Base-by-base conservation (phyloP, 2,797 vertebrate species). In the Epinephelus awoara region DNA sequence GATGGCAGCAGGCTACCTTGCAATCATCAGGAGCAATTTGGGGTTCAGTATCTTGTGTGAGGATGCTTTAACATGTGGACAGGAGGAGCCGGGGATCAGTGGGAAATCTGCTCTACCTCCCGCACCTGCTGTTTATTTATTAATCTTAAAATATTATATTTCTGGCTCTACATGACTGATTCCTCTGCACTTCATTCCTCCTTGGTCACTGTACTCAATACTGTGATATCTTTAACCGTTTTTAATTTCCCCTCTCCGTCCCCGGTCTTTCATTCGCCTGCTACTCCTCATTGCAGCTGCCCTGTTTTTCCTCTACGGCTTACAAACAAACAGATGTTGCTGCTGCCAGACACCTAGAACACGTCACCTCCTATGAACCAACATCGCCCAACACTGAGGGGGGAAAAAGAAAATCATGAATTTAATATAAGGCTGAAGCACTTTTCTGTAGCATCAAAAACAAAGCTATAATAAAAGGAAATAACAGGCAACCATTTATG, bases 341-440 rank as follows among this genome's bases (percentile, higher is more conserved):
- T 27, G 71, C 71, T 66, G 76, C 72, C 75, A 67, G 54, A 74
- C 63, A 75, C 61, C 55, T 21, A 8, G 17, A 77, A 77, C 55
- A 72, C 46, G 72, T 63, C 76, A 80, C 75, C 54, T 81, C 59
- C 29, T 56, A 57, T 69, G 75, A 72, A 74, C 38, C 21, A 57
- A 52, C 19, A 80, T 66, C 61, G 50, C 21, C 29, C 17, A 55
- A 38, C 74, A 64, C 8, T 2, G 5, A 57, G 29, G 15, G 25
- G 0, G 6, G 21, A 59, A 52, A 77, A 70, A 19, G 2, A 1
- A 44, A 38, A 67, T 67, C 38, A 42, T 64, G 61, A 80, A 63
- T 77, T 70, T 38, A 59, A 67, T 68, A 58, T 63, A 34, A 38
- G 14, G 57, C 42, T 38, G 38, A 70, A 59, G 49, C 3, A 38